These are phyloP conservation scores for Caenorhabditis uteleia DNA, from an alignment of 2,888 invertebrate species.

Conservation along the genomic window DNA sequence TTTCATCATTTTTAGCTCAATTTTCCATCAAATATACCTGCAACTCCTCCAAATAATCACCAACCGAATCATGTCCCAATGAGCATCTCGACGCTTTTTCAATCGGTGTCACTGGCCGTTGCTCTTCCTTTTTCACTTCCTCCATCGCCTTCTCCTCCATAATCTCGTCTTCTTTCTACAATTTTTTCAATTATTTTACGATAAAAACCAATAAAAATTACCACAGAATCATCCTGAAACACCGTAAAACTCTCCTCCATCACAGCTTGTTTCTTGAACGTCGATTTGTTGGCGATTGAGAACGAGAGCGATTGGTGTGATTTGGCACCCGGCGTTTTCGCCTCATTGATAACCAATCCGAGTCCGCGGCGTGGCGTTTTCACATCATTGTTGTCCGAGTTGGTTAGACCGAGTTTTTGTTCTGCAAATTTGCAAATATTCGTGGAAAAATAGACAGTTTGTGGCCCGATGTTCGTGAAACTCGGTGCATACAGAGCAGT, in stretches of 20 bases:
- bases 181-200: background rate
- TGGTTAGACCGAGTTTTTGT: constrained; percentile 15
- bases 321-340: constrained; percentile 7
- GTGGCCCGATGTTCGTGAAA: no score
- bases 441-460: no score
- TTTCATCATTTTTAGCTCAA: background rate
- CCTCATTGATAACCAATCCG: constrained; percentile 23
- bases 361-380: constrained; percentile 24
- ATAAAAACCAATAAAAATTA: no score
- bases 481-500: no score
- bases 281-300: no score
- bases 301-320: background rate
- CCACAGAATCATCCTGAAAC: background rate
- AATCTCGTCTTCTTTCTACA: background rate
- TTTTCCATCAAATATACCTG: no score
- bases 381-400: constrained; percentile 6
- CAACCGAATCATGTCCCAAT: background rate
- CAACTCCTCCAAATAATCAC: no score
- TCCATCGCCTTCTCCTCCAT: background rate
- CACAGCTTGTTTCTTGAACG: no score
- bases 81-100: constrained; percentile 1
- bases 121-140: no score
- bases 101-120: background rate
- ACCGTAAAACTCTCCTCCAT: background rate
- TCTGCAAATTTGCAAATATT: no score